Evolutionary conservation across 2,113 vertebrate species (phyloP).

Genomic region (Acanthisitta chloris): DNA sequence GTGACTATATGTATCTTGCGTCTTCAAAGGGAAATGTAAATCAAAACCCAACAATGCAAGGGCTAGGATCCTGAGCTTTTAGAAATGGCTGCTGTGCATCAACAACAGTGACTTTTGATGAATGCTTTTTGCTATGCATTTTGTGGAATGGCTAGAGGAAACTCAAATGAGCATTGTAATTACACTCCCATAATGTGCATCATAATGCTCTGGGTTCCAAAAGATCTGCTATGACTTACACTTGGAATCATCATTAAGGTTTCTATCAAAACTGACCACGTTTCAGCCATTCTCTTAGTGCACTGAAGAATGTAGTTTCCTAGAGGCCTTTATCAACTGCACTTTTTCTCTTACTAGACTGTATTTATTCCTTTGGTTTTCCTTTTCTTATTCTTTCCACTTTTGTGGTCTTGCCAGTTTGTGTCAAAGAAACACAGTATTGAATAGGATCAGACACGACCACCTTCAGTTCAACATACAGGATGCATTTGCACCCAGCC

Average conservation of each 20-base stretch:
- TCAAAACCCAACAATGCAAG: background rate
- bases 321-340: background rate
- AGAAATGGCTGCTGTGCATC: background rate
- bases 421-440: background rate
- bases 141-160: background rate
- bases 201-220: background rate
- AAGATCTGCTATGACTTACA: background rate
- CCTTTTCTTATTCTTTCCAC: background rate
- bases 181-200: background rate
- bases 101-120: background rate
- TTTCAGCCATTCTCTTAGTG: background rate
- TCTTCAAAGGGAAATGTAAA: conserved; percentile 30
- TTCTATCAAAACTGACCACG: background rate
- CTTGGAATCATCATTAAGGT: background rate
- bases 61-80: background rate
- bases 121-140: background rate
- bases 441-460: background rate
- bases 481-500: background rate
- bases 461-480: background rate
- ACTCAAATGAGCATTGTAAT: conserved; percentile 11
- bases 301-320: background rate
- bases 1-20: background rate
- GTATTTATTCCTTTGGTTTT: background rate
- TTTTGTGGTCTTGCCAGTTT: background rate
- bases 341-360: background rate